Conservation (phyloP, 2,113 vertebrate genomes). For the Sander lucioperca region DNA sequence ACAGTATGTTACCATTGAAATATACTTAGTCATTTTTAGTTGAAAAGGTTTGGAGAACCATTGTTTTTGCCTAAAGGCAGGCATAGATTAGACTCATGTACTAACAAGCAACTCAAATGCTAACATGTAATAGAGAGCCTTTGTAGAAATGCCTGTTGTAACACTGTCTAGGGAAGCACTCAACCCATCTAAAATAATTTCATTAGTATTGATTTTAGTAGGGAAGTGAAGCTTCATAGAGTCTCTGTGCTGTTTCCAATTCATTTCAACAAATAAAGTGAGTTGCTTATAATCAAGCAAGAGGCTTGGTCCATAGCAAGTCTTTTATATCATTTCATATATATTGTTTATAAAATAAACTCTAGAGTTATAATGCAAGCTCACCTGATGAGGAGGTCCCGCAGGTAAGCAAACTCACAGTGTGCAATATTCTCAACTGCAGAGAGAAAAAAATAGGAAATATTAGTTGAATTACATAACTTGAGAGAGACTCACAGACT, state of each 20-base stretch:
- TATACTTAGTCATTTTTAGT: neutral
- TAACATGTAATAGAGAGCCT: neutral
- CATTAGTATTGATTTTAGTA: slow-evolving; percentile 39
- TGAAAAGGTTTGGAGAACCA: neutral
- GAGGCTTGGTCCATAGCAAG: neutral
- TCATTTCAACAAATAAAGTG: slow-evolving; percentile 33
- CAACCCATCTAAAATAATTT: slow-evolving; percentile 12
- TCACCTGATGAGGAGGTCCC: slow-evolving; percentile 98
- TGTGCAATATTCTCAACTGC: slow-evolving; percentile 97
- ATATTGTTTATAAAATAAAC: neutral
- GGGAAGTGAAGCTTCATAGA: slow-evolving; percentile 6
- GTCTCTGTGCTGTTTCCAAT: slow-evolving; percentile 17
- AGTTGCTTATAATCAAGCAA: neutral
- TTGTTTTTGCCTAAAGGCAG: neutral
- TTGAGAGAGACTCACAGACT: neutral
- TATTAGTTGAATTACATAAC: neutral
- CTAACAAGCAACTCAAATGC: neutral
- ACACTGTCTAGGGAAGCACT: neutral
- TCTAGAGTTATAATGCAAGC: neutral
- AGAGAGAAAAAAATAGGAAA: slow-evolving; percentile 43
- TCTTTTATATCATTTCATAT: neutral
- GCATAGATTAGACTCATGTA: neutral
- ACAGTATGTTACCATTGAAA: too few species aligned
- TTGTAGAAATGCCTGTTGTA: neutral
- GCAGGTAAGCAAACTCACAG: slow-evolving; percentile 97